phyloP scores from a whole-genome alignment of 2,113 vertebrate genomes.

The Peromyscus leucopus region DNA sequence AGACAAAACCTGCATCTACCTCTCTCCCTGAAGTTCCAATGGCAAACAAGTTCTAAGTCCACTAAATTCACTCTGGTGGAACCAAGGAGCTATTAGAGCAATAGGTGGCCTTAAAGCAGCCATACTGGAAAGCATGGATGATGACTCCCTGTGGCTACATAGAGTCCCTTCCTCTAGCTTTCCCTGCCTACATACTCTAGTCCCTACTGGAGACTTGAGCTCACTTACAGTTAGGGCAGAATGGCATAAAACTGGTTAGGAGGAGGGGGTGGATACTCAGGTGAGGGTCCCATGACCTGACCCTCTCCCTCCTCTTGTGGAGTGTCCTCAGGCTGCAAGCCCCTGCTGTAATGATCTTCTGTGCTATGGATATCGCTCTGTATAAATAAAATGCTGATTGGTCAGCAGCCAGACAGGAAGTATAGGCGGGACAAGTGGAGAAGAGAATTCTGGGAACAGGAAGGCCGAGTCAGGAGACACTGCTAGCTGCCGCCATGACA shows the following conservation, averaged over 20 bases:
- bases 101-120: background rate
- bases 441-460: no score
- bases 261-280: background rate
- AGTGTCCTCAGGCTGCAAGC: background rate
- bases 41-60: background rate
- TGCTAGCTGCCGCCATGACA: no score
- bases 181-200: background rate
- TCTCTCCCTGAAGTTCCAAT: background rate
- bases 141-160: background rate
- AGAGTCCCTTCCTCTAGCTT: background rate
- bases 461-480: no score
- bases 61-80: background rate
- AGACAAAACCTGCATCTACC: background rate
- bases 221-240: background rate
- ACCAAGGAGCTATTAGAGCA: background rate
- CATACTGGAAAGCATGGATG: background rate
- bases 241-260: background rate
- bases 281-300: background rate
- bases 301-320: background rate
- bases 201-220: background rate
- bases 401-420: no score
- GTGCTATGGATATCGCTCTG: no score
- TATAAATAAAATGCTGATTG: no score
- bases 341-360: background rate
- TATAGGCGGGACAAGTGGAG: no score